Evolutionary conservation across 2,113 vertebrate genomes (phyloP), one percentile per base, ranked within the genome.

Genomic region (Pseudorasbora parva): DNA sequence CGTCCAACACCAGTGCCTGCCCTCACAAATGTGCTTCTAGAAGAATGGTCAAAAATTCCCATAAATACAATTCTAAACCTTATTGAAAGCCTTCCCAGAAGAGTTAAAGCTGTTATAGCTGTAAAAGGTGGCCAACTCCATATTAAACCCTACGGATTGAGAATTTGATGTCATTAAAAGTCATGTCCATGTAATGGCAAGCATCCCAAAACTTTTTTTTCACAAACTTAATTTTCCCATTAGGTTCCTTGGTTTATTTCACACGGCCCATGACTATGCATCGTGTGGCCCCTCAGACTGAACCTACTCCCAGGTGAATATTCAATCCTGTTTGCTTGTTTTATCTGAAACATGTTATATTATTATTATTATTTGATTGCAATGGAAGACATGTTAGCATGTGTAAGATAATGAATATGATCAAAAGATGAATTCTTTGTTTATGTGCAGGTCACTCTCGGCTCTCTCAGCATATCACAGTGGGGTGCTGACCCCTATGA

Each of bases 251-350:
- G 89, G 97, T 99, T 19, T 99, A 99, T 87, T 99, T 99, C 92
- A 99, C 97, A 0, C 94, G 98, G 51, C 98, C 98, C 2, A 97
- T 97, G 94, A 97, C 95, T 3, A 98, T 99, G 96, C 97, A 99
- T 90, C 95, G 96, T 0, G 94, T 96, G 0, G 95, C 93, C 72
- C 98, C 98, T 1, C 94, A 96, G 0, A 97, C 97, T 0, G 98
- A 99, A 82, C 97, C 97, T 57, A 99, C 98, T 0, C 98, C 98
- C 23, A 95, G 98, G 98, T 98, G 88, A 89, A 91, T 72, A 57
- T 57, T 57, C 21, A 56, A 33, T 37, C 30, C 30, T 8, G 45
- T 71, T 71, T 71, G 37, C 11, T 71, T 45, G 21, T 7, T 45
- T 41, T 45, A 1, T 51, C 71, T 41, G 8, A 41, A 68, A 41